These are phyloP conservation scores for Phylloscopus trochilus DNA, from an alignment of 2,113 vertebrate genomes.

Conservation along the genomic window DNA sequence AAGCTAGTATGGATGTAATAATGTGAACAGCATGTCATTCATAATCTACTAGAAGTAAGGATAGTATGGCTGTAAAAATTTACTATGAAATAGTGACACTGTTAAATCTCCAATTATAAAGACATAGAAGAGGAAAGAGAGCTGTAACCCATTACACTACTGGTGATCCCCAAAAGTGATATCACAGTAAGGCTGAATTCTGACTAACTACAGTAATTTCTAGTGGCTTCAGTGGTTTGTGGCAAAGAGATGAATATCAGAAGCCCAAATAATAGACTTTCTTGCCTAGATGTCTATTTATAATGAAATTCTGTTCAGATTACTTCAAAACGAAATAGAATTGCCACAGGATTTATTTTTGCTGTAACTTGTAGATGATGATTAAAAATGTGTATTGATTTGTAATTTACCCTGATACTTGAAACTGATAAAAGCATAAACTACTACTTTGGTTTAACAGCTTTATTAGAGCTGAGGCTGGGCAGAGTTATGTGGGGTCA, in stretches of 20 bases:
- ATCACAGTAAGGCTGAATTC: conserved; percentile 31
- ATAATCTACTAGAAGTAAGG: background rate
- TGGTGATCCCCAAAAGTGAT: conserved; percentile 28
- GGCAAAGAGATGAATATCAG: conserved; percentile 39
- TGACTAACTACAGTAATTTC: conserved; percentile 50
- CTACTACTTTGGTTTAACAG: conserved; percentile 31
- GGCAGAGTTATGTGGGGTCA: conserved; percentile 44
- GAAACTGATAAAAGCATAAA: conserved; percentile 45
- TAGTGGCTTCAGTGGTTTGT: conserved; percentile 42
- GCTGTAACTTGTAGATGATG: conserved; percentile 15
- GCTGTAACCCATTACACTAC: conserved; percentile 24
- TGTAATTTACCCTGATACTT: conserved; percentile 18
- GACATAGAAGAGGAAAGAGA: conserved; percentile 37
- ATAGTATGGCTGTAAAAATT: conserved; percentile 19
- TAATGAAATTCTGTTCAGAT: conserved; percentile 32
- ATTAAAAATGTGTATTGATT: conserved; percentile 59
- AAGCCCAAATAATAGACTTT: conserved; percentile 32
- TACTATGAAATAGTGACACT: conserved; percentile 18
- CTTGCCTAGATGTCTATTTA: conserved; percentile 30
- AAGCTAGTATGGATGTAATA: background rate
- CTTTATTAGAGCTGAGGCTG: conserved; percentile 33
- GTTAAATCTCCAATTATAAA: conserved; percentile 54
- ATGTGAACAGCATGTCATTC: background rate
- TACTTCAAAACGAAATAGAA: conserved; percentile 10
- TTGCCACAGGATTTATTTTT: conserved; percentile 39